Evolutionary conservation across 2,888 invertebrate species (phyloP).

Genomic region (Tetragnatha montana): DNA sequence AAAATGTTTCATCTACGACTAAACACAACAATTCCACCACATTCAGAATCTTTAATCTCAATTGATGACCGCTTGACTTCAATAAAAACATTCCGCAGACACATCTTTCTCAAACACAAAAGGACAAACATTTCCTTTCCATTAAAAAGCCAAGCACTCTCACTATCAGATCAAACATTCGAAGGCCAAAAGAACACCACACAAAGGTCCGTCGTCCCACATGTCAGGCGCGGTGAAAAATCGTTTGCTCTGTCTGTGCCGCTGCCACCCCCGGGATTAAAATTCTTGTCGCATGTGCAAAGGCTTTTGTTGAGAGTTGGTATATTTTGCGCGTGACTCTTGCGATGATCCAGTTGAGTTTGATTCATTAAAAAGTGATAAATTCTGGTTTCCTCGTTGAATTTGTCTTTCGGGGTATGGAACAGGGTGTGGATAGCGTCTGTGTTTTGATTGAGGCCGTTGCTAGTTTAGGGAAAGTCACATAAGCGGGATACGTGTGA

Average conservation of each 20-base stretch:
- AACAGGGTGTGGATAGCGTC: background rate
- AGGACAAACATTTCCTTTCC: background rate
- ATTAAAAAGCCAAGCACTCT: conserved; percentile 3
- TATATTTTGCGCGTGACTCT: conserved; percentile 19
- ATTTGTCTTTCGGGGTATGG: background rate
- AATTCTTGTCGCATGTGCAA: conserved; percentile 39
- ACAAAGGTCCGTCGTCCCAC: conserved; percentile 19
- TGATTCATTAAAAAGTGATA: background rate
- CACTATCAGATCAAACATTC: conserved; percentile 32
- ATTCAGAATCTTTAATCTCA: background rate
- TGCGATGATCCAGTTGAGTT: background rate
- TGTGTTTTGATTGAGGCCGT: background rate
- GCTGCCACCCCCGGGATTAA: conserved; percentile 33
- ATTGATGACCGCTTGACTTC: background rate
- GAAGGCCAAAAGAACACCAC: conserved; percentile 36
- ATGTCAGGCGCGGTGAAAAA: conserved; percentile 50
- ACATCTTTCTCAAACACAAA: background rate
- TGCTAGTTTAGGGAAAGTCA: background rate
- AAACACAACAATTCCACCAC: background rate
- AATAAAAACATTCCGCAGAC: background rate
- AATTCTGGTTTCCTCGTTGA: background rate
- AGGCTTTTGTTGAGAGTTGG: conserved; percentile 8
- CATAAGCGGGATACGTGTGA: background rate
- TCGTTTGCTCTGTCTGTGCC: conserved; percentile 28
- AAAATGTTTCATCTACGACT: too few relatives aligned